Evolutionary conservation across 2,113 vertebrate species (phyloP).

Genomic region (Xiphias gladius): DNA sequence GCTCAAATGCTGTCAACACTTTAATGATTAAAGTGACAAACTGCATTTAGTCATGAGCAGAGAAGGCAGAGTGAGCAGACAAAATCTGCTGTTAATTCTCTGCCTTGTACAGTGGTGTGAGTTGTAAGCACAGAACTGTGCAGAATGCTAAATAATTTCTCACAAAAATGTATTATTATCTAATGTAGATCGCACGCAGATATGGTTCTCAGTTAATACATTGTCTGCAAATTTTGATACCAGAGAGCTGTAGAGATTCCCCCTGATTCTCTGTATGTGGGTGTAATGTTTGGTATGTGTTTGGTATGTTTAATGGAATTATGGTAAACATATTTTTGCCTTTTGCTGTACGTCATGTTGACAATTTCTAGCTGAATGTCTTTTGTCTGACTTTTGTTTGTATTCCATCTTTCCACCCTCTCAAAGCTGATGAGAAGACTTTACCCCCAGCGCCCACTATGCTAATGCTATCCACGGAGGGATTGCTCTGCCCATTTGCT

Average conservation of each 20-base stretch:
- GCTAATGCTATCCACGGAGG: slow-evolving; percentile 94
- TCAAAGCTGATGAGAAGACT: slow-evolving; percentile 91
- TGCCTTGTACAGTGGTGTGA: slow-evolving; percentile 30
- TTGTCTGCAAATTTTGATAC: background rate
- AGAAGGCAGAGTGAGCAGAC: background rate
- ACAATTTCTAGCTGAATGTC: background rate
- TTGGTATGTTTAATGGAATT: slow-evolving; percentile 4
- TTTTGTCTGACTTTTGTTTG: slow-evolving; percentile 10
- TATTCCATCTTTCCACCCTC: background rate
- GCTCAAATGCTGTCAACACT: background rate
- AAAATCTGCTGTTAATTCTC: slow-evolving; percentile 3
- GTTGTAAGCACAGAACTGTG: slow-evolving; percentile 37
- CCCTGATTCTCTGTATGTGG: slow-evolving; percentile 13
- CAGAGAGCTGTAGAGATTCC: slow-evolving; percentile 10
- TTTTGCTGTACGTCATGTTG: background rate
- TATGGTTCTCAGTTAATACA: slow-evolving; percentile 30
- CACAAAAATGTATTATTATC: slow-evolving; percentile 5
- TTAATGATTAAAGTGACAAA: slow-evolving; percentile 18
- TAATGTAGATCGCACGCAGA: background rate
- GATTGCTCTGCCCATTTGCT: slow-evolving; percentile 94
- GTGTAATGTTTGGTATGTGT: too few relatives aligned
- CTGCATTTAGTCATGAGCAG: slow-evolving; percentile 19
- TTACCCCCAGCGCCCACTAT: slow-evolving; percentile 90
- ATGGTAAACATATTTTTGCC: background rate
- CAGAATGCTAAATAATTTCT: slow-evolving; percentile 24